A percentile compares a stretch with the other conserved stretches of the same genome.
These are phyloP conservation scores for Agonopterix subpropinquella DNA, from an alignment of 2,888 invertebrate genomes.

Conservation along the genomic window DNA sequence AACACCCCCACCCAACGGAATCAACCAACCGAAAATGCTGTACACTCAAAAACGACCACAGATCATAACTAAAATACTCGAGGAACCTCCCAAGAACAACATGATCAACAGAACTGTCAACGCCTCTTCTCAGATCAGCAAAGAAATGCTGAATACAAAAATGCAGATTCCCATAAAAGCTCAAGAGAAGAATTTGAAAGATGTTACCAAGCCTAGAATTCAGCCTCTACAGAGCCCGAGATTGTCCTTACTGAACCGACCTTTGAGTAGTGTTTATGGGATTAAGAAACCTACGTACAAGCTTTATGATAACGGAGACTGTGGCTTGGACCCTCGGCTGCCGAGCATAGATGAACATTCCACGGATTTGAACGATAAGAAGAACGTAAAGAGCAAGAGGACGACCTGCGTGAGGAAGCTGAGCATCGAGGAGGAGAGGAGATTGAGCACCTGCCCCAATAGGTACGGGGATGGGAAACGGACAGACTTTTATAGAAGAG, in stretches of 20 bases:
- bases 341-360: slow-evolving; percentile 64
- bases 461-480: slow-evolving; percentile 32
- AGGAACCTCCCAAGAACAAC: neutral
- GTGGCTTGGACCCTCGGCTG: slow-evolving; percentile 38
- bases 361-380: slow-evolving; percentile 27
- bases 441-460: slow-evolving; percentile 40
- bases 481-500: slow-evolving; percentile 46
- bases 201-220: slow-evolving; percentile 1
- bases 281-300: slow-evolving; percentile 31
- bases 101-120: no score
- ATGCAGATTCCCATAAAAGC: neutral
- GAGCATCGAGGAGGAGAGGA: slow-evolving; percentile 27
- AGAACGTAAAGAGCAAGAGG: slow-evolving; percentile 18
- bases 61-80: neutral
- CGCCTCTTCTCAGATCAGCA: neutral
- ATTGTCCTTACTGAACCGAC: slow-evolving; percentile 10
- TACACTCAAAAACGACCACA: slow-evolving; percentile 1
- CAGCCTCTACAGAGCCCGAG: slow-evolving; percentile 13
- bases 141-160: neutral
- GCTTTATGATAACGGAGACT: slow-evolving; percentile 51
- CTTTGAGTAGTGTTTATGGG: slow-evolving; percentile 16
- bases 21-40: slow-evolving; percentile 4
- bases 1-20: slow-evolving; percentile 6
- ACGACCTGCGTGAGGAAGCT: slow-evolving; percentile 30
- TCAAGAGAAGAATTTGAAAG: neutral